phyloP scores from a whole-genome alignment of 2,797 vertebrate genomes.

The Gobionotothen gibberifrons region DNA sequence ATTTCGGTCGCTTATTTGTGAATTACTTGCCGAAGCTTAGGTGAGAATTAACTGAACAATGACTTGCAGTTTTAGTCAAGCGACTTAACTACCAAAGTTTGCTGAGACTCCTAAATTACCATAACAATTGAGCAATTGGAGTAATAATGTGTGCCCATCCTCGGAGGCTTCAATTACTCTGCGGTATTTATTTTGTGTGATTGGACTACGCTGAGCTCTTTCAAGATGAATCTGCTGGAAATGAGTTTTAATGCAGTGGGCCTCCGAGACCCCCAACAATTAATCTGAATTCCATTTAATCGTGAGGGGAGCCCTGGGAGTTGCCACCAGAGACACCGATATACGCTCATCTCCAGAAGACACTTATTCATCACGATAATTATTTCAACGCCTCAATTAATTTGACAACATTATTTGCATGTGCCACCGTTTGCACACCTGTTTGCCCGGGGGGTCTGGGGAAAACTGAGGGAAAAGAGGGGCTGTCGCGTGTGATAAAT shows the following conservation, averaged over 20 bases:
- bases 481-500: conserved; percentile 45
- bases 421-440: conserved; percentile 69
- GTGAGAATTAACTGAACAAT: conserved; percentile 63
- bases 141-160: conserved; percentile 76
- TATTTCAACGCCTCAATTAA: conserved; percentile 75
- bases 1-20: conserved; percentile 43
- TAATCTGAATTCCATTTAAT: conserved; percentile 77
- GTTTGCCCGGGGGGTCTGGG: conserved; percentile 51
- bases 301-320: conserved; percentile 58
- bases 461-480: conserved; percentile 36
- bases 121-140: conserved; percentile 79
- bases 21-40: conserved; percentile 48
- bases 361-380: conserved; percentile 76
- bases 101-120: conserved; percentile 75
- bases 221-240: conserved; percentile 73
- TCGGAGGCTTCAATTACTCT: conserved; percentile 74
- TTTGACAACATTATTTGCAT: conserved; percentile 78
- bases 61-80: conserved; percentile 66
- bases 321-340: conserved; percentile 68
- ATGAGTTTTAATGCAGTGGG: conserved; percentile 70
- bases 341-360: conserved; percentile 65
- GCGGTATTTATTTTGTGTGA: conserved; percentile 81
- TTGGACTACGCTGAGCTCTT: conserved; percentile 72
- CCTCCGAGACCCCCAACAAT: conserved; percentile 69
- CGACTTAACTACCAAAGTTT: conserved; percentile 62